phyloP scores from a whole-genome alignment of 2,797 vertebrate species.

The Bucorvus abyssinicus region DNA sequence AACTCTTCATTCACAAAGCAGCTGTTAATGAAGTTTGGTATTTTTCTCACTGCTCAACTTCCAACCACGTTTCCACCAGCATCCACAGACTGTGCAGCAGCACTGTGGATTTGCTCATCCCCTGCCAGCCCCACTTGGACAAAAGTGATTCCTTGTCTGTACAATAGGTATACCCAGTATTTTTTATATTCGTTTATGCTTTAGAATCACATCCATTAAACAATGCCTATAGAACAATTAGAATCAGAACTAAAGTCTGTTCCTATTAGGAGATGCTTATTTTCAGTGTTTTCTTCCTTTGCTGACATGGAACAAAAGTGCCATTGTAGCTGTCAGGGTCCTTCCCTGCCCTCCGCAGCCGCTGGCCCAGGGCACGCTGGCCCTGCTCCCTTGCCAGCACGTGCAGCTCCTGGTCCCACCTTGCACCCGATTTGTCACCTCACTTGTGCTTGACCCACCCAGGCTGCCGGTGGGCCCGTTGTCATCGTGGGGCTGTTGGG shows the following conservation, averaged over 20 bases:
- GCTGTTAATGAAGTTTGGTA: not conserved
- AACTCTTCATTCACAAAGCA: not conserved
- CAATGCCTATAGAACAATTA: not conserved
- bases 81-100: not conserved
- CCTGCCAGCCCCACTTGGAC: not conserved
- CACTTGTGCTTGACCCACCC: accelerated
- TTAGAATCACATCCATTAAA: conserved; percentile 38
- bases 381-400: not conserved
- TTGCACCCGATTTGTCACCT: not conserved
- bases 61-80: not conserved
- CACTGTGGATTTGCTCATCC: not conserved
- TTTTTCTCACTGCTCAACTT: conserved; percentile 18
- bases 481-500: not conserved
- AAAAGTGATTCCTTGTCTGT: conserved; percentile 40
- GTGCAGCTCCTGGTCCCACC: not conserved
- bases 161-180: conserved; percentile 32
- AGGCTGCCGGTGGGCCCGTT: no score
- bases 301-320: not conserved
- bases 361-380: not conserved
- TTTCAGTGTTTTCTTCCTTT: not conserved
- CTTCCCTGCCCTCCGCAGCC: not conserved
- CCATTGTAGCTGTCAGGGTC: not conserved
- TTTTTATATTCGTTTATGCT: conserved; percentile 46
- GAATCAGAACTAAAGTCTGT: not conserved
- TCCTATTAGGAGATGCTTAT: not conserved